Evolutionary conservation across 2,888 invertebrate genomes (phyloP).

Genomic region (Sisyra terminalis): DNA sequence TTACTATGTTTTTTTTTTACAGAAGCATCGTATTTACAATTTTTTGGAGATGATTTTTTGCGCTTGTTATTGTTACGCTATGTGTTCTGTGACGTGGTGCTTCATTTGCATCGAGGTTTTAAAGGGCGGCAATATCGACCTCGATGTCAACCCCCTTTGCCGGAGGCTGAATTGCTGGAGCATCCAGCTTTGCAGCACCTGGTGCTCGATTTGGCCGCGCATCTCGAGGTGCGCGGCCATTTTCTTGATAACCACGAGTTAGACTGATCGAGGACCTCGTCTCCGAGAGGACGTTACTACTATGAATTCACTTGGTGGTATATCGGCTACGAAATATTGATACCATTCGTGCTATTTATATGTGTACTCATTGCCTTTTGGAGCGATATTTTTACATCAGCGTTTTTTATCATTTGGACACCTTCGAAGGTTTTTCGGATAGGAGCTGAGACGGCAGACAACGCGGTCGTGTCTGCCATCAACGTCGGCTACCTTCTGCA

Average conservation of each 20-base stretch:
- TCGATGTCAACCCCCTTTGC: constrained; percentile 68
- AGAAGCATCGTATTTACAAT: constrained; percentile 62
- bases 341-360: constrained; percentile 9
- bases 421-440: constrained; percentile 10
- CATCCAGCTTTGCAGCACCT: constrained; percentile 65
- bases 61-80: constrained; percentile 75
- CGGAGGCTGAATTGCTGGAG: constrained; percentile 73
- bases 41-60: constrained; percentile 90
- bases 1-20: constrained; percentile 15
- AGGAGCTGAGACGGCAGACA: constrained; percentile 2
- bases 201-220: constrained; percentile 66
- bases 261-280: constrained; percentile 42
- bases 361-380: constrained; percentile 10
- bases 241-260: constrained; percentile 45
- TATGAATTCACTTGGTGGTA: constrained; percentile 10
- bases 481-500: not conserved
- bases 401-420: constrained; percentile 10
- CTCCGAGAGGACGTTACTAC: constrained; percentile 12
- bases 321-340: constrained; percentile 9
- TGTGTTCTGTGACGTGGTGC: constrained; percentile 83
- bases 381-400: constrained; percentile 9
- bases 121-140: constrained; percentile 76
- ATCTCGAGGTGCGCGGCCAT: constrained; percentile 65
- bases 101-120: constrained; percentile 74
- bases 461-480: too few species aligned